These are phyloP conservation scores for Hoplodrina ambigua DNA, from an alignment of 2,888 invertebrate genomes.

Conservation along the genomic window DNA sequence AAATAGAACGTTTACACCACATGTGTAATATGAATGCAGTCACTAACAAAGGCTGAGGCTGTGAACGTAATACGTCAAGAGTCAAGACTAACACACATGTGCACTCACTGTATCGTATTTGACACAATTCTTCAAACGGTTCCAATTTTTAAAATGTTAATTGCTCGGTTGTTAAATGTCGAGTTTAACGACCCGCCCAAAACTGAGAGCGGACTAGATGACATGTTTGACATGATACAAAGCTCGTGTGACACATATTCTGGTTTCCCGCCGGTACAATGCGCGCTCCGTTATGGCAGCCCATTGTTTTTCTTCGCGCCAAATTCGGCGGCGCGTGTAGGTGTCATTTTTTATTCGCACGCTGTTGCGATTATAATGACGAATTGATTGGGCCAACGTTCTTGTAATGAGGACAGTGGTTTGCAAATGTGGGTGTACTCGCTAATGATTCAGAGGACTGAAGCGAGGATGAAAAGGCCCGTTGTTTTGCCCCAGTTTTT, in stretches of 20 bases:
- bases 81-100: conserved; percentile 33
- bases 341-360: conserved; percentile 85
- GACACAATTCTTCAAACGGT: conserved; percentile 61
- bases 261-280: conserved; percentile 59
- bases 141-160: conserved; percentile 57
- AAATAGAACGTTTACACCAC: conserved; percentile 21
- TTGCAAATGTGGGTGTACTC: conserved; percentile 82
- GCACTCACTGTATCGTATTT: conserved; percentile 46
- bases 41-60: conserved; percentile 31
- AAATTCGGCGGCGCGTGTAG: conserved; percentile 79
- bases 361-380: conserved; percentile 84
- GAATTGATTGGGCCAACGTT: conserved; percentile 86
- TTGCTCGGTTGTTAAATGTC: conserved; percentile 56
- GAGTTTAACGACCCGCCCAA: conserved; percentile 69
- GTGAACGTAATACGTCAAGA: conserved; percentile 34
- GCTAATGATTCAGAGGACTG: conserved; percentile 83
- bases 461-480: conserved; percentile 76
- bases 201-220: conserved; percentile 71
- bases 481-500: conserved; percentile 80
- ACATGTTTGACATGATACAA: conserved; percentile 70
- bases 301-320: conserved; percentile 85
- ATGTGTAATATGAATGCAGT: conserved; percentile 12
- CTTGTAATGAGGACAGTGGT: conserved; percentile 80
- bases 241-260: conserved; percentile 72
- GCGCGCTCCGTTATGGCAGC: conserved; percentile 78